Evolutionary conservation across 2,797 vertebrate genomes (phyloP), one percentile per base, ranked within the genome.

Genomic region (Threskiornis aethiopicus): DNA sequence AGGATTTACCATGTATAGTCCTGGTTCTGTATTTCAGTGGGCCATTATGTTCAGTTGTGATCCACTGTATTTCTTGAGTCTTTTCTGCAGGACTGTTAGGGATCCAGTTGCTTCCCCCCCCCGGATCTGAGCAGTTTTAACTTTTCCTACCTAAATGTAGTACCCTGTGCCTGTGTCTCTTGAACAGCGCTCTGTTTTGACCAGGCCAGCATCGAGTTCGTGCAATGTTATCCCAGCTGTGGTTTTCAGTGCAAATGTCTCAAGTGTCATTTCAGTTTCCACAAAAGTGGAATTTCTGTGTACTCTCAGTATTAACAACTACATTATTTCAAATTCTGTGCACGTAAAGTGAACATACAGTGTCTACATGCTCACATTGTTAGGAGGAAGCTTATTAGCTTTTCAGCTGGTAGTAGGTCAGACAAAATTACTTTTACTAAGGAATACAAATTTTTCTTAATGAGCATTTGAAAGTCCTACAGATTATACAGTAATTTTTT

Each of bases 391-490:
- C 16, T 90, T 87, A 70, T 79, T 84, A 70, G 4, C 10, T 44
- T 94, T 93, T 84, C 39, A 77, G 46, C 69, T 94, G 26, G 28
- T 61, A 49, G 47, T 58, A 58, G 79, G 69, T 86, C 61, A 95
- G 57, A 57, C 10, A 80, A 91, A 93, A 83, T 84, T 71, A 28
- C n/a, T 58, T 90, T 72, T 93, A 82, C 71, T 75, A 86, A 91
- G 57, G 33, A 72, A 80, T 20, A 66, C 7, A 73, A 17, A 18
- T 65, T 89, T 82, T 93, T 82, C 26, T 75, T 87, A 90, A 92
- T 17, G 28, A 94, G 31, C 29, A 42, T 90, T 90, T 93, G 80
- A 71, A 96, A 96, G 16, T 14, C 16, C 47, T 87, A 61, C 51
- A 91, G 78, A 84, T 90, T 71, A 41, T 22, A 70, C 21, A 21